Base-by-base conservation (phyloP, 2,113 vertebrate genomes). In the Synchiropus splendidus region DNA sequence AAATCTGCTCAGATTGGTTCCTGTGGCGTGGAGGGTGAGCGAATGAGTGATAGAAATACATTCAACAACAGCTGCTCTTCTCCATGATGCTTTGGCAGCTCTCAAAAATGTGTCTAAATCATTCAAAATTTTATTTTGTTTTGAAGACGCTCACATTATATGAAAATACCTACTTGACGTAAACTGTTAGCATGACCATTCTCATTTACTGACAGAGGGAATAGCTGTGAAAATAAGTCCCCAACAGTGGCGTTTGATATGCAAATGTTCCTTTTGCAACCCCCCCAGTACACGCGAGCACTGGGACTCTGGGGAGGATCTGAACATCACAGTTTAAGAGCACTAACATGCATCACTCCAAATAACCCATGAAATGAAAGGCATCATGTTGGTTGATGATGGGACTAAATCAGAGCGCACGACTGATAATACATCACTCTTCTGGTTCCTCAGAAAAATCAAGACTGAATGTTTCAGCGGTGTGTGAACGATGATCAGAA, bases 211-310 rank as follows among this genome's bases (percentile, higher is more conserved):
- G 21, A 66, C 45, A 67, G 27, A 64, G 54, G 50, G 48, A 61
- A 62, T 54, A 59, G 62, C 44, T 42, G 34, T 45, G 12, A 47
- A 48, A 45, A 41, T 32, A 5, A 58, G 34, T 47, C 61, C 72
- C 58, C 47, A 27, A 27, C n/a, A n/a, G n/a, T 47, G 35, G 31
- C 57, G 65, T 79, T 84, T 84, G 80, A 82, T 80, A 77, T 83
- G 75, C 73, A 78, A 77, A 84, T 83, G 48, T 15, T 31, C 52
- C 35, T 64, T 57, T 65, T 71, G 16, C 58, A 58, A 45, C 59
- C 56, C 59, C 56, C 50, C 38, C 45, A 42, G 52, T 70, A 71
- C 65, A 75, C 80, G 79, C 69, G 69, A 71, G 59, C 44, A 55
- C 21, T 42, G 61, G 66, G 69, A 67, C 54, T 36, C 49, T 3